Evolutionary conservation across 2,888 invertebrate genomes (phyloP).

Genomic region (Drosophila birchii): DNA sequence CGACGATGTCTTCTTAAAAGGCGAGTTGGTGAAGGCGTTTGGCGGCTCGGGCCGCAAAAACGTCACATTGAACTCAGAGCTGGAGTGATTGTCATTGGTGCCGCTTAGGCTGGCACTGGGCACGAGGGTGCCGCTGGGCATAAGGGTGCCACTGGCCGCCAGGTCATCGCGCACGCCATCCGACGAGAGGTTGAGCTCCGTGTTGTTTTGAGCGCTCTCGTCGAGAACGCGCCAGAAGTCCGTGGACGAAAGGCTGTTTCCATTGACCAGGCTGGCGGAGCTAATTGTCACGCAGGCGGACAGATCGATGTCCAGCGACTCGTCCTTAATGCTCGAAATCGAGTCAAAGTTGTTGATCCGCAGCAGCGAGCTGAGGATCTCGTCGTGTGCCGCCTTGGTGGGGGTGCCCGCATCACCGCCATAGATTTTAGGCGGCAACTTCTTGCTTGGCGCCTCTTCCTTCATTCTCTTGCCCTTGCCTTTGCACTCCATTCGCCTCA

Average conservation of each 20-base stretch:
- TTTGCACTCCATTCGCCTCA: slow-evolving; percentile 80
- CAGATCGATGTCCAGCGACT: slow-evolving; percentile 83
- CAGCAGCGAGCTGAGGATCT: slow-evolving; percentile 82
- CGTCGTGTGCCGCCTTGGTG: slow-evolving; percentile 81
- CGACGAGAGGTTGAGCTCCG: slow-evolving; percentile 68
- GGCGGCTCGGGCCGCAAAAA: slow-evolving; percentile 80
- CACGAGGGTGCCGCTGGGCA: slow-evolving; percentile 41
- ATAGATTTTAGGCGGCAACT: slow-evolving; percentile 83
- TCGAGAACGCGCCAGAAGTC: slow-evolving; percentile 84
- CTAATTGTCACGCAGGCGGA: slow-evolving; percentile 84
- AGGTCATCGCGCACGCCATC: slow-evolving; percentile 60
- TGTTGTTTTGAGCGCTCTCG: slow-evolving; percentile 82
- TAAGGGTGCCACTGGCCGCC: slow-evolving; percentile 38
- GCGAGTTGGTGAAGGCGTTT: slow-evolving; percentile 76
- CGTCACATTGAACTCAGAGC: slow-evolving; percentile 78
- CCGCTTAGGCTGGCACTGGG: slow-evolving; percentile 35
- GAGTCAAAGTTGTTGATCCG: slow-evolving; percentile 84
- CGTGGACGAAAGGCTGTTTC: slow-evolving; percentile 82
- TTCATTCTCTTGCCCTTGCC: slow-evolving; percentile 79
- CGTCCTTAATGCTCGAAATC: slow-evolving; percentile 84
- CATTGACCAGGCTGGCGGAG: slow-evolving; percentile 79
- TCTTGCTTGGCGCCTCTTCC: slow-evolving; percentile 84
- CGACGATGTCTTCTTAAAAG: slow-evolving; percentile 70
- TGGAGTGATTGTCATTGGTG: slow-evolving; percentile 59
- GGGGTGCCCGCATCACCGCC: slow-evolving; percentile 75